Evolutionary conservation across 2,113 vertebrate genomes (phyloP).

Genomic region (Pterophyllum scalare): DNA sequence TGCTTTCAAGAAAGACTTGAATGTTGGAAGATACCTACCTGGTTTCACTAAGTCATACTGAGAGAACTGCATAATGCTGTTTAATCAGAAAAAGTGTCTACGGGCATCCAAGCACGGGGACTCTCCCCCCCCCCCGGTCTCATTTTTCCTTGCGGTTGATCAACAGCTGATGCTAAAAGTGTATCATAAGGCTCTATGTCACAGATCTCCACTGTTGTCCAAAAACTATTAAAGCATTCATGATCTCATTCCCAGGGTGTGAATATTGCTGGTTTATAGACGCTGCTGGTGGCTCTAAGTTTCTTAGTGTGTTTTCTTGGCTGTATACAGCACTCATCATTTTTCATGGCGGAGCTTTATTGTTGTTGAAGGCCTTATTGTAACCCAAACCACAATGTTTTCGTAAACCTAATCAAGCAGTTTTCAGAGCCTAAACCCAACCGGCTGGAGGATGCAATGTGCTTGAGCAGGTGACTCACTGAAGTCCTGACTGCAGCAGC

Average conservation of each 20-base stretch:
- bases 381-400: background rate
- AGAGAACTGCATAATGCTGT: background rate
- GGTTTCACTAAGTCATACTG: conserved; percentile 6
- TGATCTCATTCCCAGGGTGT: background rate
- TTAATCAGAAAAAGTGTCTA: background rate
- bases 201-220: background rate
- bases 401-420: background rate
- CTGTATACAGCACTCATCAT: background rate
- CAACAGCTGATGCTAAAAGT: rapidly evolving
- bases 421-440: background rate
- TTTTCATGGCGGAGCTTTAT: background rate
- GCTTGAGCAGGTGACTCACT: background rate
- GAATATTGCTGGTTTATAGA: background rate
- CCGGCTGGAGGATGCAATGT: background rate
- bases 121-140: rapidly evolving
- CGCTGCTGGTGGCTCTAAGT: background rate
- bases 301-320: background rate
- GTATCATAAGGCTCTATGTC: background rate
- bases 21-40: conserved; percentile 3
- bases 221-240: background rate
- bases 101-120: background rate
- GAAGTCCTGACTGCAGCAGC: background rate
- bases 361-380: background rate
- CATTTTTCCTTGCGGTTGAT: background rate
- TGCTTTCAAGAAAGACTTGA: conserved; percentile 2